These are phyloP conservation scores for Lonchura striata DNA, from an alignment of 2,113 vertebrate genomes.

Conservation along the genomic window DNA sequence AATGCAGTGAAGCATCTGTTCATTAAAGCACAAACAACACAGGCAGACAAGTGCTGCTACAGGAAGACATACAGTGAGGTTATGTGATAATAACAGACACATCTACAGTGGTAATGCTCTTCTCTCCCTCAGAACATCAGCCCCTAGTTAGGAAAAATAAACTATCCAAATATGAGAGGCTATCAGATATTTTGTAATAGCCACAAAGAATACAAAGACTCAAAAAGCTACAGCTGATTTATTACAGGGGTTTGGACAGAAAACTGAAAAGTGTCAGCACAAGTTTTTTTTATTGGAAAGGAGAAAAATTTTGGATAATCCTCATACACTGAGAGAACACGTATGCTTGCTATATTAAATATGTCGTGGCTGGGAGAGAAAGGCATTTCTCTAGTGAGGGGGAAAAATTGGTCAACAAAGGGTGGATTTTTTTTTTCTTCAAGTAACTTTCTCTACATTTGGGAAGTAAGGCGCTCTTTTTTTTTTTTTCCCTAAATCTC, in stretches of 20 bases:
- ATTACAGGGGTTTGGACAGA: not conserved
- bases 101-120: not conserved
- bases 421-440: not conserved
- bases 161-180: not conserved
- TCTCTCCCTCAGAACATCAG: not conserved
- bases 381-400: not conserved
- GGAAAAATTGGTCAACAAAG: not conserved
- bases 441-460: not conserved
- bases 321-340: not conserved
- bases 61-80: not conserved
- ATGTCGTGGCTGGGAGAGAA: not conserved
- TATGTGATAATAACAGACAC: not conserved
- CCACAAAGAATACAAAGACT: not conserved
- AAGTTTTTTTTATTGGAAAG: not conserved
- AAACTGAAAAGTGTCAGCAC: not conserved
- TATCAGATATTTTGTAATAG: not conserved
- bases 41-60: not conserved
- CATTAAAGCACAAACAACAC: conserved; percentile 2
- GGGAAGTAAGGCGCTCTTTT: not conserved
- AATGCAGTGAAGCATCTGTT: not conserved
- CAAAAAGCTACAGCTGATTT: not conserved
- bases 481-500: not conserved
- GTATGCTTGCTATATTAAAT: not conserved
- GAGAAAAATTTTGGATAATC: not conserved
- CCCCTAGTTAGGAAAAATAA: not conserved